These are phyloP conservation scores for Psittacula derbiana DNA, from an alignment of 2,797 vertebrate species.

Conservation along the genomic window DNA sequence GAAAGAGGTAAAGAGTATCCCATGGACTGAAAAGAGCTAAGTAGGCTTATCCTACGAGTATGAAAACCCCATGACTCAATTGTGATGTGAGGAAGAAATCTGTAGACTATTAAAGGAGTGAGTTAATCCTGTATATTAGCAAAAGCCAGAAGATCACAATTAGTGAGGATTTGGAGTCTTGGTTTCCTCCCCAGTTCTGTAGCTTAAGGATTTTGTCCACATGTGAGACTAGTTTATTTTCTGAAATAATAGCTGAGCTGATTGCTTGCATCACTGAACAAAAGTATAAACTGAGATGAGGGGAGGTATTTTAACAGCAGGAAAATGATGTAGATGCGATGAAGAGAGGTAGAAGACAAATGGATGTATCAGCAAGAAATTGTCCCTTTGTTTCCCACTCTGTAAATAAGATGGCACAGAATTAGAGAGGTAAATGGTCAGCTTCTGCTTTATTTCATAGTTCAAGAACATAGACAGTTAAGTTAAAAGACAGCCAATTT, in stretches of 20 bases:
- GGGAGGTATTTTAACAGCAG: background rate
- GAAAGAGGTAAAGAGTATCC: constrained; percentile 55
- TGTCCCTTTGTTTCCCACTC: background rate
- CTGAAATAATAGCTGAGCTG: background rate
- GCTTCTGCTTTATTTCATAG: background rate
- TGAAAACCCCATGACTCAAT: constrained; percentile 68
- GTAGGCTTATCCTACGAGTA: constrained; percentile 65
- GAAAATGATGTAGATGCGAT: background rate
- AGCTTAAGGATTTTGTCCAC: constrained; percentile 23
- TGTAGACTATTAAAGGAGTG: constrained; percentile 29
- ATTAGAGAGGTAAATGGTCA: background rate
- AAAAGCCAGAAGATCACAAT: constrained; percentile 66
- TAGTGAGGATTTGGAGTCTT: constrained; percentile 65
- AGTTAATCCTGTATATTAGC: constrained; percentile 68
- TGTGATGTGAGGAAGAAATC: constrained; percentile 64
- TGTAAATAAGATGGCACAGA: background rate
- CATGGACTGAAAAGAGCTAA: constrained; percentile 65
- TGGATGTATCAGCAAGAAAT: background rate
- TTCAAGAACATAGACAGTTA: background rate
- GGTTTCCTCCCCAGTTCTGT: constrained; percentile 27
- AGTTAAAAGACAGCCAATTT: background rate
- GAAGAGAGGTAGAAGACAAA: background rate
- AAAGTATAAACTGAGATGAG: background rate
- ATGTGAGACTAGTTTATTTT: constrained; percentile 7
- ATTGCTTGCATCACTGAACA: background rate